Conservation (phyloP, 2,888 invertebrate genomes). For the Xestia sexstrigata region DNA sequence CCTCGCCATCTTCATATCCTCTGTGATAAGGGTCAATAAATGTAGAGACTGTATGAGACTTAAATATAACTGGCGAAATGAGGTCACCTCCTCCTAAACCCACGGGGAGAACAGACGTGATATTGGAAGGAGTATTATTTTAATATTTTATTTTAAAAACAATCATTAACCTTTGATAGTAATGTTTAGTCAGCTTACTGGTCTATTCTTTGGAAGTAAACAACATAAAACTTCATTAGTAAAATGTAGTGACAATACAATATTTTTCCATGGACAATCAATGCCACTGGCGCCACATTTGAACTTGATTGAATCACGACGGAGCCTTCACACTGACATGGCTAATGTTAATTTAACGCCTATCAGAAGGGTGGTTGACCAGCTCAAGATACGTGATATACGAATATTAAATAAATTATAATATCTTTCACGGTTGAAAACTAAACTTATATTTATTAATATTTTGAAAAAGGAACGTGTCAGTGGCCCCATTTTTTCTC, state of each 20-base stretch:
- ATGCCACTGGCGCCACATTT: constrained; percentile 43
- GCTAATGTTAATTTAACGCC: constrained; percentile 47
- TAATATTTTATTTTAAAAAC: too few relatives aligned
- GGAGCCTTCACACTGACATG: constrained; percentile 22
- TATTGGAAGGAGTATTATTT: too few relatives aligned
- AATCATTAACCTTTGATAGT: too few relatives aligned
- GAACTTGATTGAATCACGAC: constrained; percentile 47
- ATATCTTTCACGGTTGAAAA: too few relatives aligned
- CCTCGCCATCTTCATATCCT: too few relatives aligned
- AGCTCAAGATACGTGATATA: constrained; percentile 25
- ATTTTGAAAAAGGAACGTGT: background rate
- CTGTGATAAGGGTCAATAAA: too few relatives aligned
- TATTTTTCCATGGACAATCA: background rate
- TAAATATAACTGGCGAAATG: too few relatives aligned
- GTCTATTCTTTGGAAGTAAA: background rate
- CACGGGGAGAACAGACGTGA: too few relatives aligned
- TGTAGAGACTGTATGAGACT: too few relatives aligned
- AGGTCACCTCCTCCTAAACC: too few relatives aligned
- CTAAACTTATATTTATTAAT: too few relatives aligned
- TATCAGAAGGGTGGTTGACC: background rate
- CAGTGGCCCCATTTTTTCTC: background rate
- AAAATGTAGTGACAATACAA: background rate
- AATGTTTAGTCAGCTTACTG: background rate
- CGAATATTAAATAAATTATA: background rate
- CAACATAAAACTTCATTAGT: background rate